Conservation (phyloP, 2,113 vertebrate species). For the Loxodonta africana region DNA sequence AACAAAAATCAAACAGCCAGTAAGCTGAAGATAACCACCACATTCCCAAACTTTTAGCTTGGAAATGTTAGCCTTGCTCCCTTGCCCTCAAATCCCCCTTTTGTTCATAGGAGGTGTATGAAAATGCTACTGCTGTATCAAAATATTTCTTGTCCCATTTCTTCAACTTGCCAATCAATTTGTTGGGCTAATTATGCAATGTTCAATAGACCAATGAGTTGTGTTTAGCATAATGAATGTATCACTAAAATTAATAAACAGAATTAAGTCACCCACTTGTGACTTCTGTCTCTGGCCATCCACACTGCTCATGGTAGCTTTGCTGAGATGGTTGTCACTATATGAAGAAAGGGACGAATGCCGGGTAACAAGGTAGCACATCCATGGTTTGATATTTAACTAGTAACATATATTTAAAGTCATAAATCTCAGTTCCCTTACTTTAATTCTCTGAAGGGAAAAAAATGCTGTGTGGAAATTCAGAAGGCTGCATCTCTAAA, state of each 20-base stretch:
- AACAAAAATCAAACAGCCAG: neutral
- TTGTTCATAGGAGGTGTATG: rapidly evolving
- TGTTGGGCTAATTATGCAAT: rapidly evolving
- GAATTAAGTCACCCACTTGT: neutral
- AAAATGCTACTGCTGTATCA: rapidly evolving
- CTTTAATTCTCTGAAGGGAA: neutral
- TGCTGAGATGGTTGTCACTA: neutral
- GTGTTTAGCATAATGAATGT: neutral
- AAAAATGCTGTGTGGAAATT: neutral
- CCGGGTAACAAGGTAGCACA: too few relatives aligned
- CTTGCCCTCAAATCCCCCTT: rapidly evolving
- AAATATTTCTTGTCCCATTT: rapidly evolving
- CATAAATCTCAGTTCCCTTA: neutral
- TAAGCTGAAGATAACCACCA: neutral
- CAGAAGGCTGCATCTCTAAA: neutral
- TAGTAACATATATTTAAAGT: neutral
- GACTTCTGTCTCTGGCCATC: neutral
- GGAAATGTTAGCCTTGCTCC: neutral
- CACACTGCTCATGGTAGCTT: rapidly evolving
- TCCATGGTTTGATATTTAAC: neutral
- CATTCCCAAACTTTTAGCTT: rapidly evolving
- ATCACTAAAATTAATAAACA: neutral
- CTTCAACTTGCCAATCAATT: rapidly evolving
- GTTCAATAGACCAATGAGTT: rapidly evolving
- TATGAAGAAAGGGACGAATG: rapidly evolving